Evolutionary conservation across 2,888 invertebrate genomes (phyloP).

Genomic region (Syrphus vitripennis): DNA sequence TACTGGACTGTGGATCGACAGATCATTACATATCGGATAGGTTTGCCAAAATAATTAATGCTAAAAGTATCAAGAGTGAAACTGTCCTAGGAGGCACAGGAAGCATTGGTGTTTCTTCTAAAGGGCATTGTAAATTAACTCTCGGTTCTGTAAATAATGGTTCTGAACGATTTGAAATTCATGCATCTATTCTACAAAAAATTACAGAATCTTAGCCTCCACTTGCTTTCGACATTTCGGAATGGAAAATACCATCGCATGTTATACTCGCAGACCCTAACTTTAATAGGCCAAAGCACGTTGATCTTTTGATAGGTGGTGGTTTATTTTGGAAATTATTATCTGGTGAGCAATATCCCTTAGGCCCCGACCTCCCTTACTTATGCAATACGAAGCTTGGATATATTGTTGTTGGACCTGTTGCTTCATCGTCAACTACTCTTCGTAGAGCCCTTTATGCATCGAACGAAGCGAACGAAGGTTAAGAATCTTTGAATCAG

Average conservation of each 20-base stretch:
- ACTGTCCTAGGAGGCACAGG: too few relatives aligned
- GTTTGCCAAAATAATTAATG: neutral
- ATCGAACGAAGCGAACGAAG: too few relatives aligned
- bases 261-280: neutral
- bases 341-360: neutral
- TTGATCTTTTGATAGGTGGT: neutral
- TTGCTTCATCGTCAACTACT: too few relatives aligned
- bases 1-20: neutral
- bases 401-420: too few relatives aligned
- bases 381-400: too few relatives aligned
- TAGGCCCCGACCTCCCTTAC: neutral
- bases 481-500: too few relatives aligned
- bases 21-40: slow-evolving; percentile 4
- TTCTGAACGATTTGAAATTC: neutral
- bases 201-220: neutral
- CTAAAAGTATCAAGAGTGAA: too few relatives aligned
- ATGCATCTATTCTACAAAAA: neutral
- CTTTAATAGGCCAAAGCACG: neutral
- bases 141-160: neutral
- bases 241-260: too few relatives aligned
- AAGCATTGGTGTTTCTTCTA: neutral
- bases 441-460: too few relatives aligned
- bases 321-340: slow-evolving; percentile 1
- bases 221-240: neutral
- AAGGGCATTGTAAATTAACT: slow-evolving; percentile 15